Conservation (phyloP, 1,140 invertebrate genomes). For the Nasonia giraulti region DNA sequence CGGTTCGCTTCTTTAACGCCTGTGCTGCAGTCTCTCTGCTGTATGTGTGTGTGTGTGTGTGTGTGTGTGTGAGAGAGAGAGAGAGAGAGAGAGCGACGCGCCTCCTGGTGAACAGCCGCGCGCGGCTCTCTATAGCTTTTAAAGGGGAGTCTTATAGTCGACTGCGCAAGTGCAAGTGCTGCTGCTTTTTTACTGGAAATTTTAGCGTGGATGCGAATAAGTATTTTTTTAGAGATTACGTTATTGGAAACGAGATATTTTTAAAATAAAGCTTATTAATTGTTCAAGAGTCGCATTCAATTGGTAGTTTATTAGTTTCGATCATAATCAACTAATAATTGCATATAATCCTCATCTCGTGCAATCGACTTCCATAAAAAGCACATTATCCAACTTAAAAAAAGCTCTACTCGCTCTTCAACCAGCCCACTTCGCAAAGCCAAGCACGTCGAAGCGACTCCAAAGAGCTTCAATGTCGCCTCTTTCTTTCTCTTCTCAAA, state of each 20-base stretch:
- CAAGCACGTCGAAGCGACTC: background rate
- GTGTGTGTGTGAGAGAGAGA: background rate
- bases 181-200: no score
- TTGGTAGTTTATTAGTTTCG: no score
- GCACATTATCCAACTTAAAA: no score
- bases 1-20: conserved; percentile 24
- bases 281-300: no score
- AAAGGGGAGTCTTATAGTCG: conserved; percentile 2
- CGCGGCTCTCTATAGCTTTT: background rate
- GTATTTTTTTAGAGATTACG: no score
- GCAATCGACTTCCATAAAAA: no score
- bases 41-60: conserved; percentile 11
- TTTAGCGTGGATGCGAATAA: background rate
- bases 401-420: background rate
- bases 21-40: background rate
- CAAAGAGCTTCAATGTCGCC: background rate
- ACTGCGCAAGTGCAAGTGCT: conserved; percentile 22
- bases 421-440: background rate
- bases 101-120: conserved; percentile 31
- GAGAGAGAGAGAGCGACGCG: background rate
- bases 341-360: background rate
- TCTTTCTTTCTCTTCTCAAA: background rate
- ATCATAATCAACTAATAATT: no score
- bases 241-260: background rate
- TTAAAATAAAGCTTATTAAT: no score